phyloP scores from a whole-genome alignment of 2,797 vertebrate genomes.

The Gymnopithys bicolor region DNA sequence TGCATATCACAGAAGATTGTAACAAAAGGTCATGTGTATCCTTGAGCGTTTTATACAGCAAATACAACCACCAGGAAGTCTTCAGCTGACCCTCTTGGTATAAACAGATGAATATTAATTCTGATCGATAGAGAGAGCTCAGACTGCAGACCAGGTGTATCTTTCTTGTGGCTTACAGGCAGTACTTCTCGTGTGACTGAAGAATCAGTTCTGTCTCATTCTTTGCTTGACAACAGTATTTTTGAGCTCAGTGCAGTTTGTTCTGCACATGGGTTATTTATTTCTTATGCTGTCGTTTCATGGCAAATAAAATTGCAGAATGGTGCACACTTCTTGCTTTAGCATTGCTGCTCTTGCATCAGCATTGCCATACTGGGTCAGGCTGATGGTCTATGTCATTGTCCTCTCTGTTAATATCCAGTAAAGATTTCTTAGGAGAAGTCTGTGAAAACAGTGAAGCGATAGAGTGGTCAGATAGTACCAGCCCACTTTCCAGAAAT shows the following conservation, averaged over 20 bases:
- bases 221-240: not conserved
- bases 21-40: not conserved
- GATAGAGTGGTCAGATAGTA: not conserved
- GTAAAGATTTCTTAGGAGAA: not conserved
- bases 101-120: not conserved
- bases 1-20: not conserved
- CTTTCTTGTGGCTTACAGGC: not conserved
- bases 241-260: not conserved
- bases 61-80: not conserved
- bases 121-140: not conserved
- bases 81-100: not conserved
- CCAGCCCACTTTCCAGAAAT: not conserved
- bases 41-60: not conserved
- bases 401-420: not conserved
- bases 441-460: not conserved
- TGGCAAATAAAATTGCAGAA: not conserved
- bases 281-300: not conserved
- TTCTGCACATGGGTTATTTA: not conserved
- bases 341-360: not conserved
- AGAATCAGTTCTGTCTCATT: not conserved
- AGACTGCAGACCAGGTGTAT: not conserved
- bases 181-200: not conserved
- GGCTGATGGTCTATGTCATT: not conserved
- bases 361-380: not conserved
- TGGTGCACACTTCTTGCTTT: not conserved